Evolutionary conservation across 2,113 vertebrate genomes (phyloP).

Genomic region (Labeo rohita): DNA sequence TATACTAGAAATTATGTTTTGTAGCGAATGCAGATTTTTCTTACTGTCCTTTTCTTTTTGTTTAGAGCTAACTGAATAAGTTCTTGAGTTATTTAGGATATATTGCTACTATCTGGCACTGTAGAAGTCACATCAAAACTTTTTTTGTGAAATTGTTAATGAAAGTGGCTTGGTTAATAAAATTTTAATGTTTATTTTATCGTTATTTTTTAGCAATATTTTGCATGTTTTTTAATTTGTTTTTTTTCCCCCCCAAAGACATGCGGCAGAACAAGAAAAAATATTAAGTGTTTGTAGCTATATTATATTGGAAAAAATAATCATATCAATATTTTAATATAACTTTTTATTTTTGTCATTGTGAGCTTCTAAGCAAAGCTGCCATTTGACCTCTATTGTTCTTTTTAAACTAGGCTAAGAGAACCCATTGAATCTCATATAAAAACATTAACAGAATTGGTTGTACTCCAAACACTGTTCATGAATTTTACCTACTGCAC

Average conservation of each 20-base stretch:
- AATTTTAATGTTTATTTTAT: neutral
- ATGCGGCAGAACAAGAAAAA: neutral
- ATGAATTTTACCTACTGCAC: neutral
- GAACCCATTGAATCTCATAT: neutral
- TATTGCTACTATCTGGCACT: neutral
- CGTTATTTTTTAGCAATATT: neutral
- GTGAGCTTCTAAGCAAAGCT: neutral
- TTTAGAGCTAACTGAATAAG: no score
- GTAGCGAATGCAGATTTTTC: neutral
- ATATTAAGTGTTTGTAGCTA: constrained; percentile 12
- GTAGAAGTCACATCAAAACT: neutral
- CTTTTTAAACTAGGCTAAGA: neutral
- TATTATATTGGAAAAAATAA: neutral
- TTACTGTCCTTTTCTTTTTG: neutral
- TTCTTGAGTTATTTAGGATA: neutral
- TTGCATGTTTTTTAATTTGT: neutral
- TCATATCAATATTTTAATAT: no score
- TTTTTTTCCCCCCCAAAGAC: neutral
- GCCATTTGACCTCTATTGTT: neutral
- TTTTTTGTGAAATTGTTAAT: neutral
- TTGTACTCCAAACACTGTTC: neutral
- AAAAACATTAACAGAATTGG: neutral
- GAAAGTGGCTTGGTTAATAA: neutral
- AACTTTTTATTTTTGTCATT: neutral
- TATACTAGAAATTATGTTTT: neutral